Evolutionary conservation across 2,888 invertebrate genomes (phyloP).

Genomic region (Cryptus viduatorius): DNA sequence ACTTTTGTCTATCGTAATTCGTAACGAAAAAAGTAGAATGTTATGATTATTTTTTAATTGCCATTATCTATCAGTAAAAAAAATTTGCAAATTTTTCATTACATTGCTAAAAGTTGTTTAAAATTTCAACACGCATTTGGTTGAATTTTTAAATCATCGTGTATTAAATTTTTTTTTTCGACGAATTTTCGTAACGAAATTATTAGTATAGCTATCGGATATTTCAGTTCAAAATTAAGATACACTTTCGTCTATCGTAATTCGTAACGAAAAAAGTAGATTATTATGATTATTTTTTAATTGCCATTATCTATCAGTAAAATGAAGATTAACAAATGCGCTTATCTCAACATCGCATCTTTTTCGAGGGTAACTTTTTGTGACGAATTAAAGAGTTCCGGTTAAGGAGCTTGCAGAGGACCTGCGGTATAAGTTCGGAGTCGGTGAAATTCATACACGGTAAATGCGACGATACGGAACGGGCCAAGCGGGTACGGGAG

Average conservation of each 20-base stretch:
- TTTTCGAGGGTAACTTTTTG: background rate
- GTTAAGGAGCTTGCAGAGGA: background rate
- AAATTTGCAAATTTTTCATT: no score
- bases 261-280: background rate
- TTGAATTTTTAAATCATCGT: no score
- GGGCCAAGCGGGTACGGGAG: slow-evolving; percentile 50
- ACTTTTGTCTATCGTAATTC: background rate
- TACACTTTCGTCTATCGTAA: background rate
- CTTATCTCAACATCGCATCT: background rate
- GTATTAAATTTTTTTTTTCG: no score
- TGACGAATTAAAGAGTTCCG: slow-evolving; percentile 5
- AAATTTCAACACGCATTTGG: no score
- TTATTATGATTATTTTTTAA: background rate
- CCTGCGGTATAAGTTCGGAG: slow-evolving; percentile 27
- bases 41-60: background rate
- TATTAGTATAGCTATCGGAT: background rate
- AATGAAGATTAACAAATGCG: background rate
- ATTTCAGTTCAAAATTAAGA: background rate
- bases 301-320: background rate
- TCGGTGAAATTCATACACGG: slow-evolving; percentile 52
- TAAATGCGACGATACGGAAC: slow-evolving; percentile 54
- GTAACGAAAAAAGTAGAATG: background rate
- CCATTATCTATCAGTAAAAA: background rate
- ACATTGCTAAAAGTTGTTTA: no score
- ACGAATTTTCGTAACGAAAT: background rate